Evolutionary conservation across 2,797 vertebrate species (phyloP), one percentile per base, ranked within the genome.

Genomic region (Tapirus indicus): DNA sequence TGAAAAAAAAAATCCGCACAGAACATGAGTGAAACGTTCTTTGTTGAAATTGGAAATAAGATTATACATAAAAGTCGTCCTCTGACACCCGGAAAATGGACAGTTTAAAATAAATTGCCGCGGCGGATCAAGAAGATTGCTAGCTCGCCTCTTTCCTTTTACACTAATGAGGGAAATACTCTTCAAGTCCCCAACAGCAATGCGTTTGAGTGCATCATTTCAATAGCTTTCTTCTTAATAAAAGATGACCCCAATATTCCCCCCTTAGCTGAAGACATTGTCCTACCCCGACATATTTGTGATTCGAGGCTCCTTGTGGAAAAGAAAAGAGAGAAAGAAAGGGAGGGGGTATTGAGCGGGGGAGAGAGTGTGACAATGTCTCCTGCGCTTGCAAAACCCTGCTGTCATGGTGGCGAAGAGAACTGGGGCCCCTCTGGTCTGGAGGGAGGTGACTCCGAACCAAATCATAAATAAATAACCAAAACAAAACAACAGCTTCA

Each of bases 91-190:
- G 97, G 98, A 99, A 99, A 99, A 99, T 98, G 99, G 99, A 98
- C 99, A 98, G 98, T 99, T 99, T 99, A 98, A 98, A 99, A 99
- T 98, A 99, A 99, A 99, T 99, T 98, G 99, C 98, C 95, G 98
- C 97, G 94, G 97, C 98, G 98, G 98, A 98, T 99, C 98, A 98
- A 95, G 98, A 98, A 99, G 99, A 99, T 99, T 98, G 98, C 98
- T 97, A 98, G 98, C 98, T 98, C 98, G 98, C 97, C 98, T 98
- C 98, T 98, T 97, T 71, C 98, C 98, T 99, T 98, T 99, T 98
- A 98, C 98, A 97, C 98, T 99, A 99, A 99, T 98, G 98, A 99
- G 98, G 98, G 98, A 98, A 98, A 98, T 95, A 98, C 97, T 98
- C 98, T 98, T 98, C 98, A 97, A 97, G 97, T 78, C 97, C 97